Base-by-base conservation (phyloP, 2,888 invertebrate genomes). In the Tetragonisca angustula region DNA sequence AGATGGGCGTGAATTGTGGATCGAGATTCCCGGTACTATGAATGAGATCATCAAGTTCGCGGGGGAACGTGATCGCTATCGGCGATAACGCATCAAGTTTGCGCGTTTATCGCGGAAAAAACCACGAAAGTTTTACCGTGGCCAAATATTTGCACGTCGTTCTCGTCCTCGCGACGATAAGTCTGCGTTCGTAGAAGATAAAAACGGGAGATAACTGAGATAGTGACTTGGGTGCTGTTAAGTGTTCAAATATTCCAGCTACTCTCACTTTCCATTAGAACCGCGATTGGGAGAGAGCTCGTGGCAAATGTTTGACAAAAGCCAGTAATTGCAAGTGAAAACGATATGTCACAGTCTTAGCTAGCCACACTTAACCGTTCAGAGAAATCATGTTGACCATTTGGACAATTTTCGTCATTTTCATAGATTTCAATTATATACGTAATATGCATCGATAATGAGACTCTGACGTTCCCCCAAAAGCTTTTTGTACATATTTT, bases 91-190 rank as follows among this genome's bases (percentile, higher is more conserved):
- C 67, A 85, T 85, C 83, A 73, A 65, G 52, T 52, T 68, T 74
- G n/a, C 32, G 52, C 32, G 21, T 81, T 78, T 78, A 83, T 85
- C 82, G 70, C 43, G 76, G 17, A 65, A 75, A 72, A 74, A 83
- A 69, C 75, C 32, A 50, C 56, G 9, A 43, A 43, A 43, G 54
- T 54, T 32, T 24, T 36, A 64, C 2, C 4, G n/a, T 36, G 19
- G 74, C 62, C 69, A 80, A 76, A 69, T 88, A 87, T 86, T 88
- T 86, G 80, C 84, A 24, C 68, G 65, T 52, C 24, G 19, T 49
- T 65, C 79, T 77, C 78, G 75, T 70, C 79, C 32, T 77, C 54
- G 76, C 69, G 56, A 64, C 64, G 87, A 88, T 87, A 84, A 82
- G 62, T 50, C 80, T 43, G 69, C 71, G 69, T 83, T 84, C 78